Conservation (phyloP, 2,113 vertebrate genomes). For the Eudyptes chrysolophus region DNA sequence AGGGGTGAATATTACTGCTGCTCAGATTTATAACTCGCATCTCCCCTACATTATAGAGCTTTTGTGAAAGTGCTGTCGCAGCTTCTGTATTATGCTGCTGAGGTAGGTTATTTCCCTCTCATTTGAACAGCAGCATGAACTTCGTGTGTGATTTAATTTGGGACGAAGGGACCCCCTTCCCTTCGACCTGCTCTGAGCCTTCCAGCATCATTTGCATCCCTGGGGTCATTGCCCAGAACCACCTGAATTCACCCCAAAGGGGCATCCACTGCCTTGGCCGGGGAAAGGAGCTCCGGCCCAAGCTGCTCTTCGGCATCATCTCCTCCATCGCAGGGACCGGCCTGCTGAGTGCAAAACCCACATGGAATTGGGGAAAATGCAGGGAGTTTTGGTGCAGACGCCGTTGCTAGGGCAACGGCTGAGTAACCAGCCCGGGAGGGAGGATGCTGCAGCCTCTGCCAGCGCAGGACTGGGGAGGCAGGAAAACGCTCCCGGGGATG, state of each 20-base stretch:
- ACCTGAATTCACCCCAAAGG: neutral
- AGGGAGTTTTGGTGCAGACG: neutral
- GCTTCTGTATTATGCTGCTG: neutral
- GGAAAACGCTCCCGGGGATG: neutral
- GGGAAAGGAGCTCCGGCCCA: fast-evolving
- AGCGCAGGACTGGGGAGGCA: neutral
- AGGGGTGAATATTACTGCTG: neutral
- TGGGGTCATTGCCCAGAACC: neutral
- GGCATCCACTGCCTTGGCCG: fast-evolving
- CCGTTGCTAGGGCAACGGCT: slow-evolving; percentile 17
- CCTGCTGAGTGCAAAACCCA: neutral
- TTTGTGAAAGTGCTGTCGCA: neutral
- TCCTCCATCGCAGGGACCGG: neutral
- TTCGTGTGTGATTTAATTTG: neutral
- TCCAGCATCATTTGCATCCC: too few relatives aligned
- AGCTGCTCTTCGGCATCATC: fast-evolving
- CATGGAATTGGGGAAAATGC: neutral
- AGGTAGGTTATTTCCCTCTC: neutral
- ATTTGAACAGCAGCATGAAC: neutral
- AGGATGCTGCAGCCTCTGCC: neutral
- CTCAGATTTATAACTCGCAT: slow-evolving; percentile 23
- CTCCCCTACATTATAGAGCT: neutral
- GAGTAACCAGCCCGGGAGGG: neutral
- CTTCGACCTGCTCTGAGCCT: neutral
- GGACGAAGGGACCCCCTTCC: neutral